A percentile compares a stretch with the other conserved stretches of the same genome.
These are phyloP conservation scores for Hofmannophila pseudospretella DNA, from an alignment of 2,888 invertebrate genomes.

Conservation along the genomic window DNA sequence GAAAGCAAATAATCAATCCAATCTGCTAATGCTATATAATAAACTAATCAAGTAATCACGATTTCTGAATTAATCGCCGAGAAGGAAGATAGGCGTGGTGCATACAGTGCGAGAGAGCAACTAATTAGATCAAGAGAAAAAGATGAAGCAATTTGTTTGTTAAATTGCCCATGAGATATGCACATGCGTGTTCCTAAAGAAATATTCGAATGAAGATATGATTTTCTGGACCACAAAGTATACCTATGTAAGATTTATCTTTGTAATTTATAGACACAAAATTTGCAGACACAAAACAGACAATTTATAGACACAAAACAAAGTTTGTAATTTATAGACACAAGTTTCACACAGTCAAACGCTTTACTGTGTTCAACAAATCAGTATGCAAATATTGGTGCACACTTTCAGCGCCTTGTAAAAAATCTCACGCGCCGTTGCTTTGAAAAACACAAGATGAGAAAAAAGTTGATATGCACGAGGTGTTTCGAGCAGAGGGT, in stretches of 20 bases:
- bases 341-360: slow-evolving; percentile 8
- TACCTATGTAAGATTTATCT: too few relatives aligned
- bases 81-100: slow-evolving; percentile 22
- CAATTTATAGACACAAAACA: slow-evolving; percentile 11
- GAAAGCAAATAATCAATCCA: slow-evolving; percentile 7
- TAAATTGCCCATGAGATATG: slow-evolving; percentile 36
- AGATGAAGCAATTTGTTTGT: slow-evolving; percentile 19
- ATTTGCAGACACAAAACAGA: slow-evolving; percentile 5
- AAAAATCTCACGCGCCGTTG: slow-evolving; percentile 28
- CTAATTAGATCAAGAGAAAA: slow-evolving; percentile 3
- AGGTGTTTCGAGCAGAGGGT: background rate
- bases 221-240: background rate
- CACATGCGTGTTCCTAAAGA: slow-evolving; percentile 9
- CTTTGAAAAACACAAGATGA: slow-evolving; percentile 12
- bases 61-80: slow-evolving; percentile 23
- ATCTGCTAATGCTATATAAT: slow-evolving; percentile 3
- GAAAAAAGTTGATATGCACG: slow-evolving; percentile 12
- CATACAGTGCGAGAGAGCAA: slow-evolving; percentile 7
- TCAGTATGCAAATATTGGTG: slow-evolving; percentile 21
- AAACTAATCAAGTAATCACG: slow-evolving; percentile 1
- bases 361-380: slow-evolving; percentile 12
- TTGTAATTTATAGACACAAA: slow-evolving; percentile 10
- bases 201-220: background rate
- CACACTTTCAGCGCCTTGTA: slow-evolving; percentile 22
- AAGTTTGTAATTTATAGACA: slow-evolving; percentile 9